These are phyloP conservation scores for Corella eumyota DNA, from an alignment of 23 tunicate species.

Conservation along the genomic window DNA sequence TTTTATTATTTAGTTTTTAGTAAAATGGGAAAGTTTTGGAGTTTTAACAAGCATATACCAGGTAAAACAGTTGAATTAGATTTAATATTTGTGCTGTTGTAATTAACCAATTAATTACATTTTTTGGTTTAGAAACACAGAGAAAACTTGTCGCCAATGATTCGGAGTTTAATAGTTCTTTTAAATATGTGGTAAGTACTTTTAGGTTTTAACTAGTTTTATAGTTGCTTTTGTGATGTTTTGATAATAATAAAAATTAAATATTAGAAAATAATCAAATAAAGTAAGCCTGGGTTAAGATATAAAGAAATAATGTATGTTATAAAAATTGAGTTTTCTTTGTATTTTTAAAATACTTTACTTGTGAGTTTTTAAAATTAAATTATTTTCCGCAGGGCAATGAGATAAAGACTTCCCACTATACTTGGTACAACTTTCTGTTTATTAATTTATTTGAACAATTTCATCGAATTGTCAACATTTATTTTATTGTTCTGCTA, in stretches of 20 bases:
- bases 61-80: constrained; percentile 3
- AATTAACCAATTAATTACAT: neutral
- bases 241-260: too few species aligned
- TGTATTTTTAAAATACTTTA: too few species aligned
- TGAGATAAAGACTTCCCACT: constrained; percentile 92
- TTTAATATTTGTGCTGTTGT: neutral
- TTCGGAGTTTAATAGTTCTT: constrained; percentile 28
- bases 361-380: neutral
- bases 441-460: constrained; percentile 82
- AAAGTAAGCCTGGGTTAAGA: too few species aligned
- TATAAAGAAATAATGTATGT: too few species aligned
- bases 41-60: neutral
- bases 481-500: constrained; percentile 65
- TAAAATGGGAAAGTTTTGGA: too few species aligned
- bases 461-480: constrained; percentile 81
- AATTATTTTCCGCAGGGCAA: constrained; percentile 44
- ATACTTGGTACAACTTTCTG: constrained; percentile 78
- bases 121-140: constrained; percentile 54
- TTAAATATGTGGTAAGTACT: constrained; percentile 60
- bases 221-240: too few species aligned
- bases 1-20: too few species aligned
- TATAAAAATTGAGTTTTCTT: too few species aligned
- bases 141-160: constrained; percentile 53
- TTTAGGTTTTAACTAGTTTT: too few species aligned
- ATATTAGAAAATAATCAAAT: too few species aligned